Conservation (phyloP, 92 coral and sea anemone species). For the Virgularia gustaviana region DNA sequence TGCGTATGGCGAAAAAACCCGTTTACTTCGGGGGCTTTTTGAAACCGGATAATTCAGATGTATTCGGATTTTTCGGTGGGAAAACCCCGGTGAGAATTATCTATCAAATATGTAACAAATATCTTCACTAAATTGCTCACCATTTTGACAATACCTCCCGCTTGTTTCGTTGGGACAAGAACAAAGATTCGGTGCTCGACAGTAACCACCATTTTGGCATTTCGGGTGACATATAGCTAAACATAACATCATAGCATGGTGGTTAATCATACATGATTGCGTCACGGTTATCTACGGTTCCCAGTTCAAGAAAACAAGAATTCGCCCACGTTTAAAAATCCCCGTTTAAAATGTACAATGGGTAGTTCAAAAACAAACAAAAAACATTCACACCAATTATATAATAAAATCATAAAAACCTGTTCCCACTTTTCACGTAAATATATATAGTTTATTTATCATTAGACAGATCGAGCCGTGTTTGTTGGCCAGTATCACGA, state of each 20-base stretch:
- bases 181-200: constrained; percentile 27
- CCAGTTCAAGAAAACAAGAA: too few relatives aligned
- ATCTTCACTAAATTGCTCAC: constrained; percentile 8
- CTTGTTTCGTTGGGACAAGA: constrained; percentile 35
- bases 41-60: background rate
- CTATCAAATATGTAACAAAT: background rate
- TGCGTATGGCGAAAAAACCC: too few relatives aligned
- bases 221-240: constrained; percentile 36
- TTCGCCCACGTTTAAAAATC: too few relatives aligned
- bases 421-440: too few relatives aligned
- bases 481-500: too few relatives aligned
- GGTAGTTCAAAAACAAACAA: background rate
- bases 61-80: background rate
- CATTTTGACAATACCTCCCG: constrained; percentile 49
- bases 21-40: background rate
- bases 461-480: too few relatives aligned
- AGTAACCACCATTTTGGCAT: constrained; percentile 19
- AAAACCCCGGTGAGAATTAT: background rate
- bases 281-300: background rate
- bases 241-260: background rate
- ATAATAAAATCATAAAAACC: too few relatives aligned
- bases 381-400: too few relatives aligned
- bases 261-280: background rate
- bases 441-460: too few relatives aligned
- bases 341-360: too few relatives aligned